These are phyloP conservation scores for Melinaea menophilus DNA, from an alignment of 2,888 invertebrate species.

Conservation along the genomic window DNA sequence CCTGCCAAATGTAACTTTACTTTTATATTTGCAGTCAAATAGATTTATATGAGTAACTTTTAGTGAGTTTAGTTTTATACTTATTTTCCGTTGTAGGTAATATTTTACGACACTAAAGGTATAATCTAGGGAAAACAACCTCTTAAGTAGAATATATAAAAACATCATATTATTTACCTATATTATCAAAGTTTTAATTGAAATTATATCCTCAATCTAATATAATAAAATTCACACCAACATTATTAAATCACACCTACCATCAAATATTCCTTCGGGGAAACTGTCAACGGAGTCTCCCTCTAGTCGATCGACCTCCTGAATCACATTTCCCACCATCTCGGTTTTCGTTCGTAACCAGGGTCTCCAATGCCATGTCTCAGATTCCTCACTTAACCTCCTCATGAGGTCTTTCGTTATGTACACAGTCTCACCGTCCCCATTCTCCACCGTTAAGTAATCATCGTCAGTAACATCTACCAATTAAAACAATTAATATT, in stretches of 20 bases:
- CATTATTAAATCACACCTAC: slow-evolving; percentile 40
- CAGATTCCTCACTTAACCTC: slow-evolving; percentile 50
- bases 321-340: slow-evolving; percentile 46
- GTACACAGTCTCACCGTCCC: slow-evolving; percentile 52
- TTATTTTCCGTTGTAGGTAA: too few species aligned
- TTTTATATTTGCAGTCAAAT: too few species aligned
- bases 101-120: too few species aligned
- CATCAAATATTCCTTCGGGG: slow-evolving; percentile 68
- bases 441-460: slow-evolving; percentile 39
- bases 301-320: slow-evolving; percentile 41
- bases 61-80: too few species aligned
- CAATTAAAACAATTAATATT: slow-evolving; percentile 16
- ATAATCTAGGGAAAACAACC: too few species aligned
- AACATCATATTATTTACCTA: too few species aligned
- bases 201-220: too few species aligned
- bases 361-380: slow-evolving; percentile 67
- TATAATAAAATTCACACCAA: too few species aligned
- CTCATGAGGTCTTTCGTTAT: slow-evolving; percentile 52
- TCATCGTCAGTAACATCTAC: slow-evolving; percentile 47
- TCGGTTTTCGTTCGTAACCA: slow-evolving; percentile 61
- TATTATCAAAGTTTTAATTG: too few species aligned
- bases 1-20: too few species aligned
- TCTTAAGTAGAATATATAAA: too few species aligned
- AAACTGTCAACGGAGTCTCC: slow-evolving; percentile 76
- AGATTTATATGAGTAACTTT: too few species aligned